Evolutionary conservation across 2,797 vertebrate species (phyloP).

Genomic region (Propithecus deckenii): DNA sequence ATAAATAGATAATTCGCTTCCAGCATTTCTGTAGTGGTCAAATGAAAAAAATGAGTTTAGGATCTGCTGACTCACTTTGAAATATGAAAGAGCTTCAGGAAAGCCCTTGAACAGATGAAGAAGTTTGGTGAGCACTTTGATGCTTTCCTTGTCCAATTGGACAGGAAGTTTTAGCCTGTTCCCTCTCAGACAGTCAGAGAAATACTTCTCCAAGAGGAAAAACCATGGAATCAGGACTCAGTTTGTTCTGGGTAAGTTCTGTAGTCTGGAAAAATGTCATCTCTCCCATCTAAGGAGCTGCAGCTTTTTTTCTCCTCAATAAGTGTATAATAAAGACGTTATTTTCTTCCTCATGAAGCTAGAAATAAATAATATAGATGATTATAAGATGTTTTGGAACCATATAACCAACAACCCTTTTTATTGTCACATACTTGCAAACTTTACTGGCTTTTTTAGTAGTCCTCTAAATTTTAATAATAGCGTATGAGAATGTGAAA

Average conservation of each 20-base stretch:
- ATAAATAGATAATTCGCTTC: slow-evolving; percentile 15
- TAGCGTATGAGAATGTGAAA: background rate
- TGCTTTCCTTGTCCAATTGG: background rate
- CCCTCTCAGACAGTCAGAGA: background rate
- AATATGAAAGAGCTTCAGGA: background rate
- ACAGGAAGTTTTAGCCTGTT: background rate
- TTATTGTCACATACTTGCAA: background rate
- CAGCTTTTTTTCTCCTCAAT: background rate
- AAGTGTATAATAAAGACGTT: background rate
- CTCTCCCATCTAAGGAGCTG: background rate
- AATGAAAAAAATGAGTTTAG: background rate
- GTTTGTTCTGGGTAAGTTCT: background rate
- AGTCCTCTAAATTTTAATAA: slow-evolving; percentile 30
- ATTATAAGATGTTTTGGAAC: background rate
- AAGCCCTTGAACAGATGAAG: background rate
- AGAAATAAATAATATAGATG: background rate
- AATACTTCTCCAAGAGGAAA: background rate
- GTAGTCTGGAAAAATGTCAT: background rate
- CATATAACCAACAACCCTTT: background rate
- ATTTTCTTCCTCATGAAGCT: background rate
- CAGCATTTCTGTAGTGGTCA: slow-evolving; percentile 17
- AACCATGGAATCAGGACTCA: background rate
- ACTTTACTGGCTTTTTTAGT: background rate
- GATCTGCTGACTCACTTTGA: slow-evolving; percentile 55
- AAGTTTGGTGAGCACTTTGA: background rate